Evolutionary conservation across 2,888 invertebrate species (phyloP).

Genomic region (Thymelicus sylvestris): DNA sequence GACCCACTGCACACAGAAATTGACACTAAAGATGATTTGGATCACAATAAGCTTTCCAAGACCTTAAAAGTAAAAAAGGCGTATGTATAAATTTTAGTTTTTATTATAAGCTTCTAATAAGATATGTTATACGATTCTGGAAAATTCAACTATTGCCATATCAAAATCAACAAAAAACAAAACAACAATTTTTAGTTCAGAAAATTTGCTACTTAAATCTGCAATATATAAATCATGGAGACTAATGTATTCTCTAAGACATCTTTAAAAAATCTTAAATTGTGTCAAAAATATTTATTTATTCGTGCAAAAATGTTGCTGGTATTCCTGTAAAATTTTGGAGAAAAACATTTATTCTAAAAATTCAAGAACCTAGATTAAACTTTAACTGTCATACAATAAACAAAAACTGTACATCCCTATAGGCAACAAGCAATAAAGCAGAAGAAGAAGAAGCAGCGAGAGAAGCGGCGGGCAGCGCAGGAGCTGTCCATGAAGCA

Average conservation of each 20-base stretch:
- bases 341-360: too few species aligned
- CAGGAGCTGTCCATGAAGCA: constrained; percentile 75
- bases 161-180: not conserved
- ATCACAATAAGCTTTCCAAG: constrained; percentile 47
- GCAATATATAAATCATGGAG: too few species aligned
- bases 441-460: constrained; percentile 63
- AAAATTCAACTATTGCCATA: not conserved
- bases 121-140: too few species aligned
- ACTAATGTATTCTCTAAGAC: too few species aligned
- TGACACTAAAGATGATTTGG: constrained; percentile 60
- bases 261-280: too few species aligned
- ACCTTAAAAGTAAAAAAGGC: constrained; percentile 68
- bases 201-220: not conserved
- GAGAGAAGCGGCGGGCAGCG: constrained; percentile 64
- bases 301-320: too few species aligned
- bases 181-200: not conserved
- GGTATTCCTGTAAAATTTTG: too few species aligned
- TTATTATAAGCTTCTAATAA: not conserved
- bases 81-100: constrained; percentile 56
- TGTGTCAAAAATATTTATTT: too few species aligned
- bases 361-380: too few species aligned
- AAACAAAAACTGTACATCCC: not conserved
- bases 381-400: too few species aligned
- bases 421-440: constrained; percentile 63
- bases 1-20: constrained; percentile 65